Base-by-base conservation (phyloP, 2,797 vertebrate genomes). In the Sebastes iracundus region DNA sequence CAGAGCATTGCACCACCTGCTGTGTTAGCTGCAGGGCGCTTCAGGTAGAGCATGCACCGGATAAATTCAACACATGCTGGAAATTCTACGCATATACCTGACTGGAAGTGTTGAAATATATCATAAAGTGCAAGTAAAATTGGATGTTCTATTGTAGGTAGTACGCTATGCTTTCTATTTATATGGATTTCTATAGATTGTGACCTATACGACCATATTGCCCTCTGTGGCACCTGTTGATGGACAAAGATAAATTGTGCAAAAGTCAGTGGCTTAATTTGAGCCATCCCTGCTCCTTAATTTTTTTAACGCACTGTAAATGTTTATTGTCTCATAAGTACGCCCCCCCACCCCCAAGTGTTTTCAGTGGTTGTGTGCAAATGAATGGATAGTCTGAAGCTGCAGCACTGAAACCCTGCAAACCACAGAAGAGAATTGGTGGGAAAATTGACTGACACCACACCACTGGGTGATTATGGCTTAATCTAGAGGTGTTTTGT, bases 251-350 rank as follows among this genome's bases (percentile, higher is more conserved):
- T 55, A 67, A 72, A 67, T 16, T 49, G 38, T 27, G 32, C 32
- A 53, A 49, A 11, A 55, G 35, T 56, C 55, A 65, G n/a, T 18
- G 56, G 20, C 32, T 72, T 81, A 78, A 87, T 75, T 78, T 58
- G 75, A 73, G 75, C 68, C 63, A 77, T 75, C 63, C 42, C 28
- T 2, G 22, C 73, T 80, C 16, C 55, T 78, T 61, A 64, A 14
- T 63, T 42, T 68, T 81, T 52, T 83, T 71, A 83, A 71, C 30
- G 23, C 70, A 69, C 60, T 74, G 75, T 87, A 81, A 88, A 87
- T 73, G 75, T 84, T 88, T 86, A 83, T 81, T 70, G 56, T 81
- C 81, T 81, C 14, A 23, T 76, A 77, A 84, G 75, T 72, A 61
- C 6, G 23, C 67, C 79, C 72, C 20, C 22, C 38, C 22, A 82